phyloP scores from a whole-genome alignment of 2,797 vertebrate species.

The Neoniphon sammara region DNA sequence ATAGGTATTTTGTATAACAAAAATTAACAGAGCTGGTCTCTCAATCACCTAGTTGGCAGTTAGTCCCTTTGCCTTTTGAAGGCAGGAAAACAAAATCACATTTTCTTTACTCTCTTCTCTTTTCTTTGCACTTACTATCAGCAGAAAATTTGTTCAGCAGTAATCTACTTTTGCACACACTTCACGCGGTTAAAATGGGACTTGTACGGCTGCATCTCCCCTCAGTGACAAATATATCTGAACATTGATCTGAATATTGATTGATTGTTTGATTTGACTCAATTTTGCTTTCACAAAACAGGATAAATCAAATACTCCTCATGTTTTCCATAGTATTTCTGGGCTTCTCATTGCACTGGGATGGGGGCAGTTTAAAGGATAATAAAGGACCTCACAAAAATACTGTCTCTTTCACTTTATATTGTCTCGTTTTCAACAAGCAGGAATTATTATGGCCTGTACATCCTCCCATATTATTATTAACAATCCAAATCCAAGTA shows the following conservation, averaged over 20 bases:
- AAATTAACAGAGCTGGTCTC: background rate
- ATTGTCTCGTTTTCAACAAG: conserved; percentile 13
- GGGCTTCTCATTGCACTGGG: background rate
- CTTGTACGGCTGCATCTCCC: background rate
- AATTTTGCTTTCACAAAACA: conserved; percentile 24
- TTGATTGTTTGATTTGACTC: too few species aligned
- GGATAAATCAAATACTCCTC: conserved; percentile 28
- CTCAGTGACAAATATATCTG: conserved; percentile 9
- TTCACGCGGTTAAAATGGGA: background rate
- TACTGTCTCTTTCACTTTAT: conserved; percentile 2
- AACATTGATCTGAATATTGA: conserved; percentile 17
- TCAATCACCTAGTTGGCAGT: background rate
- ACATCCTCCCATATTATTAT: background rate
- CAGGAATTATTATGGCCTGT: conserved; percentile 6
- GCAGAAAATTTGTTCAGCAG: too few species aligned
- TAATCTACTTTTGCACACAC: background rate
- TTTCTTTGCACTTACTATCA: too few species aligned
- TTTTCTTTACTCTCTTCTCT: too few species aligned
- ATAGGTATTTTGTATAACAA: too few species aligned
- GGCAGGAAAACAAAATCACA: too few species aligned
- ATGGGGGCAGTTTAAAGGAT: background rate
- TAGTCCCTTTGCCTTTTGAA: background rate
- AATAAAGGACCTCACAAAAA: background rate
- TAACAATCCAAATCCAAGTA: background rate
- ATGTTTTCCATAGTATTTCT: conserved; percentile 12